phyloP scores from a whole-genome alignment of 2,888 invertebrate genomes.

The Dermolepida albohirtum region DNA sequence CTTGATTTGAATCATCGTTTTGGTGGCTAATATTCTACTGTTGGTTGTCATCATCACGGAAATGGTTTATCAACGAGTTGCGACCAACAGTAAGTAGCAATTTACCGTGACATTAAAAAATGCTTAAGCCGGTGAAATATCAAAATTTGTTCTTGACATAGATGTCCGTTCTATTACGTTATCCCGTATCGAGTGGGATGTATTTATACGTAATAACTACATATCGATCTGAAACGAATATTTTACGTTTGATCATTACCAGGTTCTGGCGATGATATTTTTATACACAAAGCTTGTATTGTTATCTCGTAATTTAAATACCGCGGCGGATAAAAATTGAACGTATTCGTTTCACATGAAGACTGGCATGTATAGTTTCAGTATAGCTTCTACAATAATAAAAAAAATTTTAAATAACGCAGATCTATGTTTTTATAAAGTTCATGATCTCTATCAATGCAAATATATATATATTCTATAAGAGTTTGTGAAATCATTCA shows the following conservation, averaged over 20 bases:
- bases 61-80: constrained; percentile 51
- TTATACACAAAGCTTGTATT: neutral
- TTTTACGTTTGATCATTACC: constrained; percentile 5
- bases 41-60: constrained; percentile 44
- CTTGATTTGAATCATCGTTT: constrained; percentile 41
- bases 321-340: no score
- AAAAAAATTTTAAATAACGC: no score
- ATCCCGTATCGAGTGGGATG: neutral
- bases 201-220: neutral
- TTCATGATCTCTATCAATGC: no score
- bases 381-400: no score
- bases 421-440: no score
- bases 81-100: constrained; percentile 47
- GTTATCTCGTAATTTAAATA: no score
- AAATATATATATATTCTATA: no score
- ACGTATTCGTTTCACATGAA: no score
- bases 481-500: no score
- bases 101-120: neutral
- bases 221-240: constrained; percentile 5
- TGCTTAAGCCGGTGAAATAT: neutral
- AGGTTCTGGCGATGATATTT: neutral
- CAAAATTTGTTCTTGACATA: neutral
- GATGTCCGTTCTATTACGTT: neutral
- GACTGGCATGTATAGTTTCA: no score
- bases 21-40: constrained; percentile 40